phyloP scores from a whole-genome alignment of 2,113 vertebrate genomes.

The Chloropsis hardwickii region DNA sequence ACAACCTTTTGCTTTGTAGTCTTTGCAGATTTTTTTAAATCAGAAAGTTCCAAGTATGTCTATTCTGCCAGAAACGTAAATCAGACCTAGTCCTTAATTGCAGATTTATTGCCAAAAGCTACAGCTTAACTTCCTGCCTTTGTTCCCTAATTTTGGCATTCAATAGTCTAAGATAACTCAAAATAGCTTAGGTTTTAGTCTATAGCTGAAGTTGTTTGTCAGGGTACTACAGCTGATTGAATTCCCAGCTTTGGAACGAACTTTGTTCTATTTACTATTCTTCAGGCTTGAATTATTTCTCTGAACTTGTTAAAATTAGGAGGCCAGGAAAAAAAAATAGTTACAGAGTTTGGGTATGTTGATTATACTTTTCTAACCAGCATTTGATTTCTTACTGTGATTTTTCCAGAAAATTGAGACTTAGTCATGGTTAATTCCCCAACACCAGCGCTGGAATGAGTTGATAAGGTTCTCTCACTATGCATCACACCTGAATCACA shows the following conservation, averaged over 20 bases:
- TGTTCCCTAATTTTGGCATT: conserved; percentile 58
- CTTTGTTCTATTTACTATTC: background rate
- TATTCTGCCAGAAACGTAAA: conserved; percentile 21
- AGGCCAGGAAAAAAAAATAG: background rate
- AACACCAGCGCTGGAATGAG: background rate
- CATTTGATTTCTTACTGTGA: background rate
- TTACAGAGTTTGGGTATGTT: background rate
- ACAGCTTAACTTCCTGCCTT: conserved; percentile 61
- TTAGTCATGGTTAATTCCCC: background rate
- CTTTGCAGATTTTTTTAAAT: conserved; percentile 35
- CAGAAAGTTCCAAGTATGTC: conserved; percentile 20
- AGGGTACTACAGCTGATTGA: background rate
- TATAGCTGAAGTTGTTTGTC: conserved; percentile 31
- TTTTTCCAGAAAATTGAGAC: background rate
- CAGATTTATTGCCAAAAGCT: conserved; percentile 62
- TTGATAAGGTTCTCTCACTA: background rate
- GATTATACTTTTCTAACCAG: background rate
- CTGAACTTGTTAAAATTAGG: background rate
- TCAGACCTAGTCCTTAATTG: conserved; percentile 45
- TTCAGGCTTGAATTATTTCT: background rate
- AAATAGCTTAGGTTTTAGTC: conserved; percentile 36
- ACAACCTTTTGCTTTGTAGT: background rate
- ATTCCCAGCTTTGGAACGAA: background rate
- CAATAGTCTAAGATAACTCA: background rate
- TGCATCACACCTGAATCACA: background rate